A percentile compares a stretch with the other conserved stretches of the same genome.
These are phyloP conservation scores for Spinibarbus caldwelli DNA, from an alignment of 2,797 vertebrate species.

Conservation along the genomic window DNA sequence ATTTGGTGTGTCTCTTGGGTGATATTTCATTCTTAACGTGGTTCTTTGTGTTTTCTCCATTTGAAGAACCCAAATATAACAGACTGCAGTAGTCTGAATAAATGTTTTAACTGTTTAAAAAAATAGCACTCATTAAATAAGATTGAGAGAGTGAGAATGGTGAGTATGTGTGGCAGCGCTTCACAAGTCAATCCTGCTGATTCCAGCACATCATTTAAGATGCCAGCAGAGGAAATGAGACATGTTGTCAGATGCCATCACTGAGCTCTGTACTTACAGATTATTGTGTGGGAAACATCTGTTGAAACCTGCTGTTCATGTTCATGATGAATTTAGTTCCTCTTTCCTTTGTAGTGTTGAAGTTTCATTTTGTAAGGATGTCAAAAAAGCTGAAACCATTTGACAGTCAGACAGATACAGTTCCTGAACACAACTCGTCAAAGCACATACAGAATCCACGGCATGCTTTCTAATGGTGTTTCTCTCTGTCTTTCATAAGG, in stretches of 20 bases:
- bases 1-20: not conserved
- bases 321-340: not conserved
- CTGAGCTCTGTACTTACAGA: not conserved
- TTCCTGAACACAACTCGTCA: no score
- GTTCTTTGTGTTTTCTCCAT: not conserved
- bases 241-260: not conserved
- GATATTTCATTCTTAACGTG: not conserved
- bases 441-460: not conserved
- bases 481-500: slow-evolving; percentile 71
- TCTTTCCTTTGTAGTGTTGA: not conserved
- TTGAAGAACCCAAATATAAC: not conserved
- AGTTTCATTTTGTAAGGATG: not conserved
- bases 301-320: not conserved
- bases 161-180: not conserved
- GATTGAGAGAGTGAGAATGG: not conserved
- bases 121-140: no score
- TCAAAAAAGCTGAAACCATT: not conserved
- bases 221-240: not conserved
- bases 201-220: not conserved
- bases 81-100: not conserved
- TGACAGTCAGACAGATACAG: not conserved
- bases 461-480: not conserved
- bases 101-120: not conserved
- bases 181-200: not conserved
- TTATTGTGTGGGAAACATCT: not conserved